Conservation (phyloP, 2,888 invertebrate genomes). For the Salticus scenicus region DNA sequence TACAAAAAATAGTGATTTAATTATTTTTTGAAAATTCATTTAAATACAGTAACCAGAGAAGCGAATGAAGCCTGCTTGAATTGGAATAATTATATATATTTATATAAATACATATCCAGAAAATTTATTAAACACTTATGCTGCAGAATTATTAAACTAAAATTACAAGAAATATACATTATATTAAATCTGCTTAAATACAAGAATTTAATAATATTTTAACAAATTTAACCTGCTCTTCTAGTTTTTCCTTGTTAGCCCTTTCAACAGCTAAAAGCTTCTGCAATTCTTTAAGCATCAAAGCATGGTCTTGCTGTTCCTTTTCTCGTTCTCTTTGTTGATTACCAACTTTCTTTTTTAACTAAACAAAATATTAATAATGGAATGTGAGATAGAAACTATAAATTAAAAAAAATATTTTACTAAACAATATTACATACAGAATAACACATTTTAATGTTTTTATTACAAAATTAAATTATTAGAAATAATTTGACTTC, state of each 20-base stretch:
- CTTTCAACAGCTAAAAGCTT: constrained; percentile 85
- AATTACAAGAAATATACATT: too few relatives aligned
- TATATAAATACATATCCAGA: too few relatives aligned
- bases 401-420: not conserved
- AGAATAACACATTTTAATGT: too few relatives aligned
- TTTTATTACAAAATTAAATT: not conserved
- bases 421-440: not conserved
- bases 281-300: constrained; percentile 88
- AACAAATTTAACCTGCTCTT: constrained; percentile 78
- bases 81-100: too few relatives aligned
- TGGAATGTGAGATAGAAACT: not conserved
- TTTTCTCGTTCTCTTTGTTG: constrained; percentile 88
- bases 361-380: constrained; percentile 75
- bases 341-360: constrained; percentile 84
- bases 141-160: too few relatives aligned
- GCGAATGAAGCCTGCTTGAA: too few relatives aligned
- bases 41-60: too few relatives aligned
- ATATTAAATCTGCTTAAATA: too few relatives aligned
- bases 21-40: too few relatives aligned
- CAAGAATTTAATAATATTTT: too few relatives aligned
- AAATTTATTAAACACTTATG: too few relatives aligned
- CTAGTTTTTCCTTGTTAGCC: constrained; percentile 84
- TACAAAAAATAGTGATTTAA: too few relatives aligned
- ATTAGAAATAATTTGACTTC: not conserved
- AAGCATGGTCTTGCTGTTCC: constrained; percentile 85